Evolutionary conservation across 2,888 invertebrate species (phyloP).

Genomic region (Melanostoma mellinum): DNA sequence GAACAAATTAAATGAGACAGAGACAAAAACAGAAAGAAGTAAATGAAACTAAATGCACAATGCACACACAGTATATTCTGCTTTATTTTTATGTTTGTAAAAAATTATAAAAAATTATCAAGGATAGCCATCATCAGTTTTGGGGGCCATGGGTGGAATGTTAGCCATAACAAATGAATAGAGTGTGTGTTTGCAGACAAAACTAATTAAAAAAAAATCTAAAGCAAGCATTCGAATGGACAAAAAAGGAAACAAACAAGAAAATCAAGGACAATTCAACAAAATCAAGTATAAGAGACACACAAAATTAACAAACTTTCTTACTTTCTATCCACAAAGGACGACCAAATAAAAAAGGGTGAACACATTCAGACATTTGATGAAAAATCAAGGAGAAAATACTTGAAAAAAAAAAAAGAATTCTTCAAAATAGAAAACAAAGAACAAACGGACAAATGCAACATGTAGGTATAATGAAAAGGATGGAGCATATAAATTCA

Average conservation of each 20-base stretch:
- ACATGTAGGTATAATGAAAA: conserved; percentile 47
- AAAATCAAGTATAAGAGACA: conserved; percentile 1
- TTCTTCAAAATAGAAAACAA: not conserved
- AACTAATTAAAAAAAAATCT: conserved; percentile 8
- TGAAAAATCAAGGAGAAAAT: conserved; percentile 11
- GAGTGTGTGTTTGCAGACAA: conserved; percentile 3
- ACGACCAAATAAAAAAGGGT: conserved; percentile 11
- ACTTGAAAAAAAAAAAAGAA: not conserved
- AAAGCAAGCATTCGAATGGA: conserved; percentile 29
- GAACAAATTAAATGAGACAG: conserved; percentile 30
- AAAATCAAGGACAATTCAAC: conserved; percentile 30
- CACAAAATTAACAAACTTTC: not conserved
- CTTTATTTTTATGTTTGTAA: not conserved
- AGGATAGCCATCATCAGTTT: conserved; percentile 43
- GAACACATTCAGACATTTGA: conserved; percentile 37
- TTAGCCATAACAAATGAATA: conserved; percentile 31
- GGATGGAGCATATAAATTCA: conserved; percentile 39
- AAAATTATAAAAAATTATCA: conserved; percentile 15
- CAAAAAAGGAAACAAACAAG: not conserved
- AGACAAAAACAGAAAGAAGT: conserved; percentile 9
- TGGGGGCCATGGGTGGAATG: conserved; percentile 4
- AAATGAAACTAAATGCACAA: conserved; percentile 50
- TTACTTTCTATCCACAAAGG: conserved; percentile 10
- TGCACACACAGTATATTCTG: conserved; percentile 25
- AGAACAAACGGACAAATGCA: conserved; percentile 51